Conservation (phyloP, 2,888 invertebrate genomes). For the Glaucopsyche alexis region DNA sequence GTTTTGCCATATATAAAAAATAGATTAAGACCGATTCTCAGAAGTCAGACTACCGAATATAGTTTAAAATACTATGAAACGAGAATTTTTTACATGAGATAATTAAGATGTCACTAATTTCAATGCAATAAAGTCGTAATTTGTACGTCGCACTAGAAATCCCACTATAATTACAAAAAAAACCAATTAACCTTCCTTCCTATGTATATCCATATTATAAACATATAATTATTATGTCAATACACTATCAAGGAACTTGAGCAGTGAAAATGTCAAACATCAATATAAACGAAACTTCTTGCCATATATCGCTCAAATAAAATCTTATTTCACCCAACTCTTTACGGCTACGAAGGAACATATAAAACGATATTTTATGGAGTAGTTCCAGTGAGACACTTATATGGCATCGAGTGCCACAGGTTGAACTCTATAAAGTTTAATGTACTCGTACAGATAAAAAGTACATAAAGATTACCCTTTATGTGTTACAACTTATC, state of each 20-base stretch:
- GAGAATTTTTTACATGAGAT: no score
- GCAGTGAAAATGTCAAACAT: not conserved
- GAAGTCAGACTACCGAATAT: no score
- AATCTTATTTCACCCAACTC: slow-evolving; percentile 10
- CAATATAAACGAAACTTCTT: slow-evolving; percentile 6
- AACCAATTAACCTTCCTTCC: no score
- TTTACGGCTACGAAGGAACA: slow-evolving; percentile 2
- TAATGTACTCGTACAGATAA: slow-evolving; percentile 19
- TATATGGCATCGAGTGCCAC: slow-evolving; percentile 23
- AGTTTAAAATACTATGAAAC: no score
- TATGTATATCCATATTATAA: no score
- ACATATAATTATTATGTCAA: no score
- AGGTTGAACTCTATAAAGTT: slow-evolving; percentile 26
- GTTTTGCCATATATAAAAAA: no score
- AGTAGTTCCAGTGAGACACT: slow-evolving; percentile 20
- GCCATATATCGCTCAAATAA: slow-evolving; percentile 15
- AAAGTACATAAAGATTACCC: not conserved
- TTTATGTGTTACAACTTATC: not conserved
- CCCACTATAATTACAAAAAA: no score
- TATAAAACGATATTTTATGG: slow-evolving; percentile 29
- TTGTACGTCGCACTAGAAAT: no score
- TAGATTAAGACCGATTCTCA: no score
- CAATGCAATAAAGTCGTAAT: no score
- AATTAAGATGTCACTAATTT: no score
- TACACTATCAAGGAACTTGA: not conserved